A percentile compares a stretch with the other conserved stretches of the same genome.
These are phyloP conservation scores for Spinus pinus DNA, from an alignment of 2,797 vertebrate species.

Conservation along the genomic window DNA sequence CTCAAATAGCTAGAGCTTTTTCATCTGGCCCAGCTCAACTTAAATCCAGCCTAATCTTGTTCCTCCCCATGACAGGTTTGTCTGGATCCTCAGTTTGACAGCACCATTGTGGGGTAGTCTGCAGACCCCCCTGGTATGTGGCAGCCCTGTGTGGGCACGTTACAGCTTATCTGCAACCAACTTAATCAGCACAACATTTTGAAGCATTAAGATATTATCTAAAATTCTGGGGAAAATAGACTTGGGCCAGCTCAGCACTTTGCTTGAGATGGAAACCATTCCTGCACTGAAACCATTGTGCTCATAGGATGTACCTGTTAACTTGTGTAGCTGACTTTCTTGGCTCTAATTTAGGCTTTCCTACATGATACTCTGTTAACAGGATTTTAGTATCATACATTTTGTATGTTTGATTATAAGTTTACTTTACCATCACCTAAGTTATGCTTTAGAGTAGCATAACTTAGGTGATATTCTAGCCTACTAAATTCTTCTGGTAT, in stretches of 20 bases:
- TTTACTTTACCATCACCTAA: neutral
- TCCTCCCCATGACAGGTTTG: neutral
- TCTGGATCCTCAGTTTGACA: neutral
- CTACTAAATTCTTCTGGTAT: neutral
- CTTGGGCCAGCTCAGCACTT: neutral
- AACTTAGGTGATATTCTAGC: neutral
- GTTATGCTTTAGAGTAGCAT: neutral
- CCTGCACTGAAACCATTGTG: neutral
- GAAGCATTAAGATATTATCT: neutral
- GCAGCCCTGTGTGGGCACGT: neutral
- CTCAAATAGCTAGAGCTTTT: neutral
- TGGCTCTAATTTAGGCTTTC: neutral
- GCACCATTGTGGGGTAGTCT: neutral
- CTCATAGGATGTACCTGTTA: neutral
- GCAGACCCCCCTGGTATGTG: accelerated
- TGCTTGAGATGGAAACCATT: neutral
- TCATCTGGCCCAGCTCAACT: neutral
- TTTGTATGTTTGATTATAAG: neutral
- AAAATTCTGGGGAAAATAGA: neutral
- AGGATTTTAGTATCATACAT: neutral
- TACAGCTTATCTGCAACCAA: neutral
- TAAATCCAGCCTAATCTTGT: neutral
- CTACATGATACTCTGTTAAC: neutral
- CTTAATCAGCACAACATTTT: neutral
- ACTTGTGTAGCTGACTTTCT: neutral